phyloP scores from a whole-genome alignment of 2,113 vertebrate species.

The Nibea coibor region DNA sequence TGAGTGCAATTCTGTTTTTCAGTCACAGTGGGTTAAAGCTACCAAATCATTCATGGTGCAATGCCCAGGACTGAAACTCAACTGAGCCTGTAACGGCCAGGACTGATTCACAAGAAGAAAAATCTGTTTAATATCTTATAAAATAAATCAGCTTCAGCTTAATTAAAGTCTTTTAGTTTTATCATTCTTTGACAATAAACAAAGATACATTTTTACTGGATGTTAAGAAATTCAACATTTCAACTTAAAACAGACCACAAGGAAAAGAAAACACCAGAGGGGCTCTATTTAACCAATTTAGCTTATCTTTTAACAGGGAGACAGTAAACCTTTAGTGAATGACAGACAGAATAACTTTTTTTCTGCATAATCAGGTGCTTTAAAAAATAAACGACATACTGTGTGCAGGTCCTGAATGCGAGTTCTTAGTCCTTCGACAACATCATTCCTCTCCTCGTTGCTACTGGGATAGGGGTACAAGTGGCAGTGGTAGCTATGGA shows the following conservation, averaged over 20 bases:
- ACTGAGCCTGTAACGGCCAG: not conserved
- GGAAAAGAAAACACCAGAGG: not conserved
- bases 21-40: conserved; percentile 35
- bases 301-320: conserved; percentile 14
- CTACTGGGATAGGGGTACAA: conserved; percentile 94
- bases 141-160: conserved; percentile 40
- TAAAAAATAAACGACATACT: conserved; percentile 75
- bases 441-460: conserved; percentile 88
- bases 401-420: conserved; percentile 94
- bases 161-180: not conserved
- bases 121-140: conserved; percentile 14
- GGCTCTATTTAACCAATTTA: not conserved
- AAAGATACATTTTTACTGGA: not conserved
- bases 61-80: conserved; percentile 1
- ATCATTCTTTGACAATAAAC: not conserved
- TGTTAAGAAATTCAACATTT: not conserved
- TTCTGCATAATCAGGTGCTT: not conserved
- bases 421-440: conserved; percentile 90
- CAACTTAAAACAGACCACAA: not conserved
- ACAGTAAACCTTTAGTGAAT: conserved; percentile 17
- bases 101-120: not conserved
- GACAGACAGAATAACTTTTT: conserved; percentile 3
- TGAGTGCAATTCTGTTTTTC: conserved; percentile 37
- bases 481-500: conserved; percentile 93
- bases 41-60: conserved; percentile 20